phyloP scores from a whole-genome alignment of 2,113 vertebrate genomes.

The Arvicanthis niloticus region DNA sequence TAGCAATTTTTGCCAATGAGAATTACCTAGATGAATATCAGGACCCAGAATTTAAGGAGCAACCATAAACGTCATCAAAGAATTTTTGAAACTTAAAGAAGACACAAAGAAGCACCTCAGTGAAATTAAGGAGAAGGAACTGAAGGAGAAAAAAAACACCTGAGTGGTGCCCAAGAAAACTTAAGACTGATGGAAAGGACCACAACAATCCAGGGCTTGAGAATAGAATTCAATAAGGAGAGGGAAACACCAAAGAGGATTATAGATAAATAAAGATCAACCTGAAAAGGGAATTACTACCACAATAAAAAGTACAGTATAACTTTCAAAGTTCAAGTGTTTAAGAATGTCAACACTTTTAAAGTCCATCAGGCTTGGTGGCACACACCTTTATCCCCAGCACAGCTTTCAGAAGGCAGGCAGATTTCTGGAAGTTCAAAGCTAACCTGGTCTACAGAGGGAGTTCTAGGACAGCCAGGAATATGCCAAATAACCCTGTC shows the following conservation, averaged over 20 bases:
- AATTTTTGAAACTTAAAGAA: not conserved
- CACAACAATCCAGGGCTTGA: not conserved
- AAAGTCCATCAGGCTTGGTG: not conserved
- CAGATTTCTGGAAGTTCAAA: not conserved
- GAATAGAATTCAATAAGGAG: not conserved
- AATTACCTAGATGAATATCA: not conserved
- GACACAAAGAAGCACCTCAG: not conserved
- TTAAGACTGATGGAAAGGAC: not conserved
- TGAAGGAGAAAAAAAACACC: not conserved
- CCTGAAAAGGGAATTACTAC: not conserved
- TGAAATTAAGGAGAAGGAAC: not conserved
- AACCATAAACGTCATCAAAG: not conserved
- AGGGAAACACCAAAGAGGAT: not conserved
- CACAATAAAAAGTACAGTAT: not conserved
- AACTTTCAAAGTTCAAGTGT: not conserved
- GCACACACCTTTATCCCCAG: not conserved
- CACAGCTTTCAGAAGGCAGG: not conserved
- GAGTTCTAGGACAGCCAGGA: not conserved
- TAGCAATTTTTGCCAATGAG: not conserved
- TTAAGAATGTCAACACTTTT: not conserved
- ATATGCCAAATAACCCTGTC: not conserved
- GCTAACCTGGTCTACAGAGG: not conserved
- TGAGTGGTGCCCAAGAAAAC: not conserved
- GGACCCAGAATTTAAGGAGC: not conserved
- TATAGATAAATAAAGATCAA: not conserved